phyloP scores from a whole-genome alignment of 2,113 vertebrate species.

The Noturus placidus region DNA sequence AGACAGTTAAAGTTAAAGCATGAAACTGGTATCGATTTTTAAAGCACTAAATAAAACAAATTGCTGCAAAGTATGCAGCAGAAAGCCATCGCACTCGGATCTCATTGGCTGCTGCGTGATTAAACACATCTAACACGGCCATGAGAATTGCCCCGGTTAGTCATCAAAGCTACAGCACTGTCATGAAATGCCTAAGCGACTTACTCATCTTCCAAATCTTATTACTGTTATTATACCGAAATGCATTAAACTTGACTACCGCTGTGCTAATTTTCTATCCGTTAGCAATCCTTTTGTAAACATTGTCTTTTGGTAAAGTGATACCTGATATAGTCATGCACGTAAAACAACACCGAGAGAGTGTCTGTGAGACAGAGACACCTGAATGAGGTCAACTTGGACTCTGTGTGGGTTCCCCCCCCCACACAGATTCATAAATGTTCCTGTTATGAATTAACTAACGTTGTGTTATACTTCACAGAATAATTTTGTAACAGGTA shows the following conservation, averaged over 20 bases:
- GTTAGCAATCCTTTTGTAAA: not conserved
- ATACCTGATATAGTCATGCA: not conserved
- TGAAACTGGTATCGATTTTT: not conserved
- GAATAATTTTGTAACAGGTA: not conserved
- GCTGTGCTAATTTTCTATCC: slow-evolving; percentile 1
- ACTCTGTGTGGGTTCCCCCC: not conserved
- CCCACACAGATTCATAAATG: not conserved
- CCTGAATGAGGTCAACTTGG: slow-evolving; percentile 3
- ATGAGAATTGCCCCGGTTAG: not conserved
- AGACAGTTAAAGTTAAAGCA: not conserved
- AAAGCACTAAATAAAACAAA: not conserved
- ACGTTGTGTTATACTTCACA: not conserved
- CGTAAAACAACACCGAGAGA: not conserved
- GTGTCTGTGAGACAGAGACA: not conserved
- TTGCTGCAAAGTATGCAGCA: not conserved
- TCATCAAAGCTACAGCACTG: not conserved
- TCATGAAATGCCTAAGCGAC: slow-evolving; percentile 3
- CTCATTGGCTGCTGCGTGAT: not conserved
- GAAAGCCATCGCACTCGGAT: not conserved
- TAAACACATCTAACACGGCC: not conserved
- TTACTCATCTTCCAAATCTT: slow-evolving; percentile 12
- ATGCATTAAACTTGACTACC: not conserved
- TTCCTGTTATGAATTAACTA: not conserved
- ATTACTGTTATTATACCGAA: not conserved
- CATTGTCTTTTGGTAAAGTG: not conserved